A percentile compares a stretch with the other conserved stretches of the same genome.
phyloP scores from a whole-genome alignment of 2,888 invertebrate species.

The Lumbricus terrestris region DNA sequence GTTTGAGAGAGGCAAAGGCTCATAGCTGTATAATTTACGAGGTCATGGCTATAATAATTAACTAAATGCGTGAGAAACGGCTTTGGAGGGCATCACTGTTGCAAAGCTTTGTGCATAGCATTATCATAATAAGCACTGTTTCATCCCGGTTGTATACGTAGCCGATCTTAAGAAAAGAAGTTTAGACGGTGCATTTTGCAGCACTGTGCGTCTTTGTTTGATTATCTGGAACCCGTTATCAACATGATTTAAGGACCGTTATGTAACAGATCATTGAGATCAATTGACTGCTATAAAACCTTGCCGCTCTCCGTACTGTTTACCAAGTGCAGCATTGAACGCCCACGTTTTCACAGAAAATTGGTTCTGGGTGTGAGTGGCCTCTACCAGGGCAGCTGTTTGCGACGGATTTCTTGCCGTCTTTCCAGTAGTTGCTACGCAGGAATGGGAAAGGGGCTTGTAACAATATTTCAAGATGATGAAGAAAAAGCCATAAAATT shows the following conservation, averaged over 20 bases:
- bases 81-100: background rate
- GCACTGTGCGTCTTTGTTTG: background rate
- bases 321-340: background rate
- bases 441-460: background rate
- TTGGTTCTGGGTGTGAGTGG: background rate
- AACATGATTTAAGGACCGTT: background rate
- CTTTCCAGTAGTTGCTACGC: background rate
- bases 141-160: background rate
- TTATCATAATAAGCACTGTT: background rate
- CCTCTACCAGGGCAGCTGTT: background rate
- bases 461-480: background rate
- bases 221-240: background rate
- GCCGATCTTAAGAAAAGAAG: background rate
- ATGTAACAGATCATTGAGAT: background rate
- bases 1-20: background rate
- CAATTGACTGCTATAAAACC: background rate
- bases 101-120: background rate
- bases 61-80: background rate
- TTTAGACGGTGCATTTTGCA: no score
- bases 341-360: background rate
- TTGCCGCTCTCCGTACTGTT: background rate
- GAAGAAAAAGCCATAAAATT: background rate
- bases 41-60: background rate
- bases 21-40: background rate
- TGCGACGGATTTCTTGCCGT: background rate